Evolutionary conservation across 2,113 vertebrate species (phyloP), one percentile per base, ranked within the genome.

Genomic region (Anguilla rostrata): DNA sequence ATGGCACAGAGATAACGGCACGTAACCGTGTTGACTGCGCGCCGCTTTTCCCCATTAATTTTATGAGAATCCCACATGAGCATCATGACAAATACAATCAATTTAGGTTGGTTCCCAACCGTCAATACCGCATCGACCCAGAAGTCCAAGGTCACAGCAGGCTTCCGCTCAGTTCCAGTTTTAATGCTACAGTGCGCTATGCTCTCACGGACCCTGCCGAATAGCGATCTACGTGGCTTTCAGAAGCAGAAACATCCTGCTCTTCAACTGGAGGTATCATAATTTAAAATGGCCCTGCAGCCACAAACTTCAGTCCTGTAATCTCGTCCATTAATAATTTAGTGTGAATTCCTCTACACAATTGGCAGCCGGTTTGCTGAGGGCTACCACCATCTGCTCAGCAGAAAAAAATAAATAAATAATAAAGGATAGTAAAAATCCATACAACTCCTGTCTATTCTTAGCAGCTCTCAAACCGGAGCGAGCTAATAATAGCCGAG

Each of bases 351-450:
- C 20, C 83, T 84, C 12, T 75, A n/a, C 29, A 39, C 71, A 43
- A 41, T 41, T 43, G 20, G 84, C 84, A 85, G 63, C 63, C 84
- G 63, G 40, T 39, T 78, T 49, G 15, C 84, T 85, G 22, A 85
- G 84, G 63, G 84, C 63, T 43, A 78, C 56, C 39, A 84, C 84
- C 84, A 85, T 85, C 63, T 85, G 66, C 63, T 41, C 83, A 84
- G 83, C 63, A 71, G 60, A 84, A 84, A 83, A 39, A 26, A 80
- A 78, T 46, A 9, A 9, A 29, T 22, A 15, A 9, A 78, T 5
- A 39, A 39, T 22, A 4, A 1, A 14, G 29, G 82, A 29, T 75
- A 75, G 71, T 34, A 29, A 75, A 75, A 75, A 71, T 60, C 43
- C 39, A 49, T 83, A 83, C 46, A 60, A 63, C 83, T 84, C 22